Conservation (phyloP, 2,113 vertebrate genomes). For the Xiphophorus maculatus region DNA sequence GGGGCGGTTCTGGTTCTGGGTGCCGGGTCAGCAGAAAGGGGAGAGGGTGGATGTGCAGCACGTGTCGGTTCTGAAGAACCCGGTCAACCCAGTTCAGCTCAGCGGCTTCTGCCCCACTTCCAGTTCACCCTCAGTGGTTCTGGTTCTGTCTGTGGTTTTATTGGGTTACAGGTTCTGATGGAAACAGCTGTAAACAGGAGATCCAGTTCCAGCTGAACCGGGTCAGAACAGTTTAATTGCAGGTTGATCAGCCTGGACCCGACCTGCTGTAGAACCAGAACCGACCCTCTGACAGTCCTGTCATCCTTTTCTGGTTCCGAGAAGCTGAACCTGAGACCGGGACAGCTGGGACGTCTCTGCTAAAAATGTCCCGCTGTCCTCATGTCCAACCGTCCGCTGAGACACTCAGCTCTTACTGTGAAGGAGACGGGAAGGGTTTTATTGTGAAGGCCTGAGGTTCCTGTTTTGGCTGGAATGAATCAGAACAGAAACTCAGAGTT, state of each 20-base stretch:
- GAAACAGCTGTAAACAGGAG: not conserved
- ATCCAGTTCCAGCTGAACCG: not conserved
- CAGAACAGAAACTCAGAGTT: too few relatives aligned
- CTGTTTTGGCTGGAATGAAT: too few relatives aligned
- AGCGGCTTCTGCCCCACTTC: not conserved
- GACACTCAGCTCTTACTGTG: not conserved
- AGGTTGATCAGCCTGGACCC: not conserved
- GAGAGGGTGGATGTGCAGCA: not conserved
- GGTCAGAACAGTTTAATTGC: not conserved
- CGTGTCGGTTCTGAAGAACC: not conserved
- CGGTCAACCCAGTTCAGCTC: not conserved
- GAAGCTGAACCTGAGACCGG: slow-evolving; percentile 3
- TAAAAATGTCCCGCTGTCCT: not conserved
- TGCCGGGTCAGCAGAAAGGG: not conserved
- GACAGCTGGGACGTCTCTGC: not conserved
- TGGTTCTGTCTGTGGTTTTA: not conserved
- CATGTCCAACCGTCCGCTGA: not conserved
- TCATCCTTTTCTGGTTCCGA: not conserved
- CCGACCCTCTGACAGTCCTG: not conserved
- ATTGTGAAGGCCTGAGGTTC: too few relatives aligned
- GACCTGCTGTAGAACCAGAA: not conserved
- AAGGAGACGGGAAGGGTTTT: not conserved
- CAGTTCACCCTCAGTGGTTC: too few relatives aligned
- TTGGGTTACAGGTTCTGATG: not conserved
- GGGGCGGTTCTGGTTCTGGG: not conserved